A percentile compares a stretch with the other conserved stretches of the same genome.
Conservation (phyloP, 2,113 vertebrate species). For the Galbula dea region DNA sequence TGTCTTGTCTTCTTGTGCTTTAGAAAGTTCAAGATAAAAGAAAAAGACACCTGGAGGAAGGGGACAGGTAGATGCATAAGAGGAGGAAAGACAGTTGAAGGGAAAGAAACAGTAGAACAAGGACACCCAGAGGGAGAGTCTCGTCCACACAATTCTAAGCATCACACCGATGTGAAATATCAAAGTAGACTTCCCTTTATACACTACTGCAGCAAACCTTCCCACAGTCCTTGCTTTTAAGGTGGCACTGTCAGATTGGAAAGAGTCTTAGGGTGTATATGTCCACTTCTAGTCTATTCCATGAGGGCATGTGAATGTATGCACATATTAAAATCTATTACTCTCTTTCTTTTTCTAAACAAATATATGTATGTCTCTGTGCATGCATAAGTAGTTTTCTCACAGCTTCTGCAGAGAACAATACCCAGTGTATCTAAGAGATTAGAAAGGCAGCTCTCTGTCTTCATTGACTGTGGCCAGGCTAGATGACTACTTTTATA, state of each 20-base stretch:
- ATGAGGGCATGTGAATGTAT: not conserved
- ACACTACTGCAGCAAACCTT: conserved; percentile 6
- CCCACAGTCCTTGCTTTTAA: conserved; percentile 30
- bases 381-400: not conserved
- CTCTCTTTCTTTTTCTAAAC: not conserved
- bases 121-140: conserved; percentile 54
- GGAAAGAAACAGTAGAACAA: conserved; percentile 49
- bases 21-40: conserved; percentile 44
- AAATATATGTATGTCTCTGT: not conserved
- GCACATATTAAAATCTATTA: not conserved
- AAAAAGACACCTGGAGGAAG: conserved; percentile 27
- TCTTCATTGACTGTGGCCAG: not conserved
- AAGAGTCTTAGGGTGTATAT: not conserved
- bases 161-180: conserved; percentile 58
- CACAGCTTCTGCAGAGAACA: not conserved
- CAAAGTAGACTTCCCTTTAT: conserved; percentile 59
- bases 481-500: not conserved
- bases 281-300: not conserved
- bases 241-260: not conserved
- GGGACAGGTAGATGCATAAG: conserved; percentile 33
- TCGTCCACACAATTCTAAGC: conserved; percentile 42
- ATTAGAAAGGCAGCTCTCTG: not conserved
- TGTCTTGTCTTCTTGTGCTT: not conserved
- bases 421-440: not conserved
- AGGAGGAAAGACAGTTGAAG: conserved; percentile 44